These are phyloP conservation scores for Octonoba sinensis DNA, from an alignment of 2,888 invertebrate species.

Conservation along the genomic window DNA sequence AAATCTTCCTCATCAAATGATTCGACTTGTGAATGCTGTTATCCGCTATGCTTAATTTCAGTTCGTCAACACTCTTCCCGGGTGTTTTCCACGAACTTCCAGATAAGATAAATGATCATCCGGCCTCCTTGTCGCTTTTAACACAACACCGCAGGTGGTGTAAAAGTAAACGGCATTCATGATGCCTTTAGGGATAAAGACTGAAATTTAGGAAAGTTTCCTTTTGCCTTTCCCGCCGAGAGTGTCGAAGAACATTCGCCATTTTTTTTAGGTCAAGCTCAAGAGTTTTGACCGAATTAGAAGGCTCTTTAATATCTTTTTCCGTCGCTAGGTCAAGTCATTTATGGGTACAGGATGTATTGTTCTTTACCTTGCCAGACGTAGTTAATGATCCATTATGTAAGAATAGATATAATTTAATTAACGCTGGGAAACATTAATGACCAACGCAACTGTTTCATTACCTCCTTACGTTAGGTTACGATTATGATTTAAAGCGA, in stretches of 20 bases:
- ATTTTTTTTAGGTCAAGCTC: constrained; percentile 7
- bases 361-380: too few relatives aligned
- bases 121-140: not conserved
- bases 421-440: too few relatives aligned
- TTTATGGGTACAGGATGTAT: too few relatives aligned
- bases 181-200: not conserved
- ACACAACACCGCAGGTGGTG: constrained; percentile 10
- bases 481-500: too few relatives aligned
- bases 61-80: too few relatives aligned
- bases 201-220: constrained; percentile 14
- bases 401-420: too few relatives aligned
- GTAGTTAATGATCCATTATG: too few relatives aligned
- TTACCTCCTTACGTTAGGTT: too few relatives aligned
- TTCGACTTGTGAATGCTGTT: too few relatives aligned
- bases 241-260: not conserved
- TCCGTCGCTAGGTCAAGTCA: not conserved
- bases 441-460: too few relatives aligned
- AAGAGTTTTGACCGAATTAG: constrained; percentile 16
- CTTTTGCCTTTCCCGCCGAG: constrained; percentile 9
- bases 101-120: not conserved
- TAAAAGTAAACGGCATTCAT: not conserved
- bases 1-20: too few relatives aligned
- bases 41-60: too few relatives aligned
- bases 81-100: not conserved
- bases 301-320: not conserved